Evolutionary conservation across 2,797 vertebrate species (phyloP).

Genomic region (Melanogrammus aeglefinus): DNA sequence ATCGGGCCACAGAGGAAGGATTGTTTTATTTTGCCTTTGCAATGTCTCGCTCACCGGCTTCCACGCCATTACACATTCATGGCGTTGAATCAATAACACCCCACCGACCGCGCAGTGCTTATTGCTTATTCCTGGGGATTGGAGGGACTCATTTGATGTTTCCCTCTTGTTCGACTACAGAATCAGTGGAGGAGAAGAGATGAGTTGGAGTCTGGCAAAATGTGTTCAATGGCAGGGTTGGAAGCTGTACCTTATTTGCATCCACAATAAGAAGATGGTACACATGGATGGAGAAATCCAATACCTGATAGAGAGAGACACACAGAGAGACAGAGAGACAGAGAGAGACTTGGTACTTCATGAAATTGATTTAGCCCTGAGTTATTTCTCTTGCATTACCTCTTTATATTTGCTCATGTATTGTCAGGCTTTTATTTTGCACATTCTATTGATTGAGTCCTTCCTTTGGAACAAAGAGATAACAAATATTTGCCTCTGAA

Average conservation of each 20-base stretch:
- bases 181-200: not conserved
- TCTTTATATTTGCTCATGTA: too few relatives aligned
- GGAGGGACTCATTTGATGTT: conserved; percentile 47
- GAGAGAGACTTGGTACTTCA: not conserved
- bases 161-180: not conserved
- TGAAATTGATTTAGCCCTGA: too few relatives aligned
- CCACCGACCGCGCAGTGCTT: conserved; percentile 19
- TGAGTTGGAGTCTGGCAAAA: not conserved
- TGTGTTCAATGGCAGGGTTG: not conserved
- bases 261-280: too few relatives aligned
- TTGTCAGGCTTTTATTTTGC: too few relatives aligned
- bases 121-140: conserved; percentile 28
- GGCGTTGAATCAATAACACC: conserved; percentile 47
- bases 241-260: too few relatives aligned
- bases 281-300: too few relatives aligned
- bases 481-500: not conserved
- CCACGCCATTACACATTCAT: conserved; percentile 47
- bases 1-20: conserved; percentile 2
- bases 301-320: not conserved
- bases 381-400: too few relatives aligned
- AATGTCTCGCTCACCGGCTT: conserved; percentile 11
- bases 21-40: conserved; percentile 35
- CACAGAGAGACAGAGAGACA: not conserved
- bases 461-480: not conserved
- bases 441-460: not conserved